phyloP scores from a whole-genome alignment of 2,797 vertebrate species.

The Apodemus agrarius region DNA sequence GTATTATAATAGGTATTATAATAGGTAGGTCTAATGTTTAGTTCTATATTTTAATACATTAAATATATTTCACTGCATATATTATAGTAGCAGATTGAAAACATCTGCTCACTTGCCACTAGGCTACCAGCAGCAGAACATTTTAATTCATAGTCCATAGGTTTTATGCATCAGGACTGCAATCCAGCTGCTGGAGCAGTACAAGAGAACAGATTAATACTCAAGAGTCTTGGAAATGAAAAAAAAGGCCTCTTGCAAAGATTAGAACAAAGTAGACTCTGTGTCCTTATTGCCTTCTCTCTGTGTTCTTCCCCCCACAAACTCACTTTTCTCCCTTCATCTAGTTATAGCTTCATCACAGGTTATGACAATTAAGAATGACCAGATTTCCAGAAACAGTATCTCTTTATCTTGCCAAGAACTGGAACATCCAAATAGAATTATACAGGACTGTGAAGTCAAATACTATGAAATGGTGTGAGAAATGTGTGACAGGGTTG shows the following conservation, averaged over 20 bases:
- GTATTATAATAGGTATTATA: conserved; percentile 79
- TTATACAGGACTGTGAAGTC: conserved; percentile 99
- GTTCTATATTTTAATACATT: conserved; percentile 74
- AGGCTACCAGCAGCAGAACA: conserved; percentile 76
- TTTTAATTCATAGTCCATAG: conserved; percentile 84
- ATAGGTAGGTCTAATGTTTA: conserved; percentile 83
- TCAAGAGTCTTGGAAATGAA: conserved; percentile 81
- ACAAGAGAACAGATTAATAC: conserved; percentile 79
- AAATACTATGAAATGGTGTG: conserved; percentile 99
- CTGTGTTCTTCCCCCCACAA: conserved; percentile 22
- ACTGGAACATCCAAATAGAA: conserved; percentile 97
- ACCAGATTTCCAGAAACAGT: conserved; percentile 95
- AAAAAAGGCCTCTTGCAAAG: conserved; percentile 75
- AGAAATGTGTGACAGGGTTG: conserved; percentile 35
- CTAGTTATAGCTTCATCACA: conserved; percentile 94
- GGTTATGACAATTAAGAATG: conserved; percentile 94
- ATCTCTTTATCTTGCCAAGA: conserved; percentile 97
- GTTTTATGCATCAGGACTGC: conserved; percentile 77
- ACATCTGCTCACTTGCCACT: conserved; percentile 91
- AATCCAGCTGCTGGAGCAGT: conserved; percentile 84
- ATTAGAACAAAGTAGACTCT: conserved; percentile 73
- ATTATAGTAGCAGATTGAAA: conserved; percentile 92
- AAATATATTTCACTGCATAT: conserved; percentile 88
- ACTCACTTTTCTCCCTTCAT: background rate
- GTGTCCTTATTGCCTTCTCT: conserved; percentile 72